Conservation (phyloP, 2,888 invertebrate species). For the Himalopsyche tibetana region DNA sequence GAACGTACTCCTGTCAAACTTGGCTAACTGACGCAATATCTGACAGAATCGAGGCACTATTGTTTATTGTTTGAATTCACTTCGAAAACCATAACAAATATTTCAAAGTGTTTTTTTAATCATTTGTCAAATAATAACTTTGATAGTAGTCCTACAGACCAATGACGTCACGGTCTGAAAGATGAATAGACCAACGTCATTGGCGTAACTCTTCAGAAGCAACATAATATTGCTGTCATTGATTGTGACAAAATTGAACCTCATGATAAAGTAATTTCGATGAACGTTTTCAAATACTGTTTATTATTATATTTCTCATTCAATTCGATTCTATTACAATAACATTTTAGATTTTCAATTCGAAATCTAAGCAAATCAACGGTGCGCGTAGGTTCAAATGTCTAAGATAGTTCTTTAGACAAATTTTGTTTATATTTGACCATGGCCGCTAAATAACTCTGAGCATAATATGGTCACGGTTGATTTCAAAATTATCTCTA, state of each 20-base stretch:
- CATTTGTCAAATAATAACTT: background rate
- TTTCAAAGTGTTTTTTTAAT: background rate
- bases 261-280: too few species aligned
- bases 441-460: too few species aligned
- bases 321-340: too few species aligned
- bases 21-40: background rate
- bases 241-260: background rate
- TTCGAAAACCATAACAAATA: background rate
- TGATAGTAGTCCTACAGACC: background rate
- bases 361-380: too few species aligned
- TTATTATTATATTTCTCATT: too few species aligned
- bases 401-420: too few species aligned
- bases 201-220: background rate
- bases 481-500: too few species aligned
- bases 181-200: background rate
- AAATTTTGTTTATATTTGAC: too few species aligned
- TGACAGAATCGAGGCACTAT: background rate
- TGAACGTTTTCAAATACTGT: too few species aligned
- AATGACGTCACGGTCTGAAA: constrained; percentile 9
- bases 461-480: too few species aligned
- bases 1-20: background rate
- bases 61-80: background rate
- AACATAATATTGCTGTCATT: background rate
- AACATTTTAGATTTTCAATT: too few species aligned
- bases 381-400: too few species aligned